Base-by-base conservation (phyloP, 30 jellyfish, hydroid and myxozoan species). In the Pseudorhiza aurosa region DNA sequence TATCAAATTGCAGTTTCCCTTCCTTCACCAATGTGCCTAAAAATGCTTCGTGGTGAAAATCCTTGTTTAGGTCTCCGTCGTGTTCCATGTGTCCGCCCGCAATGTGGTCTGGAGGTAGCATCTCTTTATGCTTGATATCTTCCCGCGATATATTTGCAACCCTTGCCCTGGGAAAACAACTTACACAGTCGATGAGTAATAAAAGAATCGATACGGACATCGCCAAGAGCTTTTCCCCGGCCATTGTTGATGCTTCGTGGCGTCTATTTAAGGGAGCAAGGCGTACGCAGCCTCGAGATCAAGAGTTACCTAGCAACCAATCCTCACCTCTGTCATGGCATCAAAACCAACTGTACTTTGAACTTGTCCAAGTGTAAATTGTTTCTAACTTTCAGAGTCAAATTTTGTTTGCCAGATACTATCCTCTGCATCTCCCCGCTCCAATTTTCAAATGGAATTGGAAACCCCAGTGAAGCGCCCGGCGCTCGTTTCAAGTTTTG, bases 1-100 rank as follows among this genome's bases (percentile, higher is more conserved):
- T 88, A 36, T 75, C 88, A 33, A 74, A 88, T 11, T 56, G 58
- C 12, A 88, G 88, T 45, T 80, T 74, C 68, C 97, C 97, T 53
- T 88, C 97, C 47, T 88, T 80, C 29, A 88, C 76, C 15, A 88
- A 70, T 58, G 89, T 88, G 26, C 97, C 97, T 57, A 88, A 71
- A 46, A 88, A 88, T 1, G 87, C 97, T 68, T 88, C 97, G 30
- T 81, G 97, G 71, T 88, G 97, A 75, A 45, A 88, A 42, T 88
- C 97, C 58, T 88, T 88, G 68, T 88, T 88, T 30, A 88, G 15
- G 51, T 88, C 95, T 0, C 97, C 97, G 69, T 88, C 97, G 30
- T 88, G 97, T 70, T 88, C 97, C 85, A 88, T 72, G 43, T 88
- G 97, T 21, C 83, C 95, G 9, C 95, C 97, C 28, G 95, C 90